Evolutionary conservation across 2,888 invertebrate genomes (phyloP), one percentile per base, ranked within the genome.

Genomic region (Melanophora roralis): DNA sequence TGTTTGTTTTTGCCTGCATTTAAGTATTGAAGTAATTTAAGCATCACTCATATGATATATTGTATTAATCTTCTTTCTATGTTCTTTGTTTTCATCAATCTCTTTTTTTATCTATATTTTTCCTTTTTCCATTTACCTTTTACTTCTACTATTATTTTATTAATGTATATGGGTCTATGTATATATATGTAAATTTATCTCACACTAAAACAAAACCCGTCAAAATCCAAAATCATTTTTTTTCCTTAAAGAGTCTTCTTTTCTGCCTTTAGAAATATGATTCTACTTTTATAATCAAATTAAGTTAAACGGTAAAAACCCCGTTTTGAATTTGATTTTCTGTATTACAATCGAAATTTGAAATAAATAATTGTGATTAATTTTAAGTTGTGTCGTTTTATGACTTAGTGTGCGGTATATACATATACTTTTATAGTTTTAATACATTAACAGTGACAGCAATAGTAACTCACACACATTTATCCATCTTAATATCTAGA

Each of bases 121-220:
- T 71, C 75, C 36, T 32, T 16, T 19, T 34, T 40, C 59, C 40
- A 27, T 53, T 60, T 47, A 16, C 34, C 68, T 51, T 59, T 65
- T 75, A 65, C 47, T 65, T 69, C 49, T 78, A 34, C 59, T 71
- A 59, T 40, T 71, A 62, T 79, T 65, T 34, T 68, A 73, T 6
- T 43, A 55, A 62, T 64, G 9, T 51, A 34, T 53, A n/a, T 16
- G 57, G 47, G 65, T 49, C 59, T 59, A 6, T 27, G 27, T 6
- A 27, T 27, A 27, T 27, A 27, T 27, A 5, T 27, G 27, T 27
- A 6, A 27, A n/a, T n/a, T n/a, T n/a, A n/a, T n/a, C n/a, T n/a
- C n/a, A n/a, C n/a, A n/a, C n/a, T n/a, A n/a, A n/a, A n/a, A n/a
- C n/a, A n/a, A n/a, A n/a, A n/a, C n/a, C n/a, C n/a, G n/a, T n/a